Evolutionary conservation across 2,113 vertebrate species (phyloP).

Genomic region (Amia ocellicauda): DNA sequence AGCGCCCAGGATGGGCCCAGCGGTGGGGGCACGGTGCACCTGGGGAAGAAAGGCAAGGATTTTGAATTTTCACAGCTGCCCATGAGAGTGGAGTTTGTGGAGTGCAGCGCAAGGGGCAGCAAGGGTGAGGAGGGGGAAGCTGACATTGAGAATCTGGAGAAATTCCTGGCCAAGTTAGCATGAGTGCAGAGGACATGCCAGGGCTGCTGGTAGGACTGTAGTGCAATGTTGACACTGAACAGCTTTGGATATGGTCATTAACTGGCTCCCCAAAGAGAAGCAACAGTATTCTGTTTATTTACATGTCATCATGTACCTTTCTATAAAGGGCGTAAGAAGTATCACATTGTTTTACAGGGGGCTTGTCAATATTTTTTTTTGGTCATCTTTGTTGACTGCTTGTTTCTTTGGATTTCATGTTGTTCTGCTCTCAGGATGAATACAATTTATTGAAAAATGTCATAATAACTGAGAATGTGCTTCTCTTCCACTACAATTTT

Average conservation of each 20-base stretch:
- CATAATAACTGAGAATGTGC: too few relatives aligned
- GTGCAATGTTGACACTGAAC: not conserved
- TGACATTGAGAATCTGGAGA: slow-evolving; percentile 75
- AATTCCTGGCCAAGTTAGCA: slow-evolving; percentile 74
- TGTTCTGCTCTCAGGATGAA: too few relatives aligned
- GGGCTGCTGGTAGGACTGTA: not conserved
- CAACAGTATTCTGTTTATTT: slow-evolving; percentile 32
- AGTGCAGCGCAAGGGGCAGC: slow-evolving; percentile 82
- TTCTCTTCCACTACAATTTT: too few relatives aligned
- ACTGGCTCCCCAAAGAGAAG: not conserved
- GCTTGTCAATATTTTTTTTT: not conserved
- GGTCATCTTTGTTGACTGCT: too few relatives aligned
- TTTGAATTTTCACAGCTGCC: slow-evolving; percentile 92
- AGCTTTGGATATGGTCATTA: not conserved
- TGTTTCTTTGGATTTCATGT: too few relatives aligned
- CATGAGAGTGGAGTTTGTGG: slow-evolving; percentile 87
- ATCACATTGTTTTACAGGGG: too few relatives aligned
- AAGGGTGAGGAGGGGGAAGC: slow-evolving; percentile 70
- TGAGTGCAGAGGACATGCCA: slow-evolving; percentile 44
- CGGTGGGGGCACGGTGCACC: slow-evolving; percentile 56
- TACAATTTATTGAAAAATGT: too few relatives aligned
- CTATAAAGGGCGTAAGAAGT: not conserved
- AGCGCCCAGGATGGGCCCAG: slow-evolving; percentile 80
- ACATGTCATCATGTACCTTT: slow-evolving; percentile 25
- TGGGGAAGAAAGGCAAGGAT: slow-evolving; percentile 92